Percentiles rank a stretch among this genome's conserved stretches.
phyloP scores from a whole-genome alignment of 2,888 invertebrate species.

The Cylindroiulus punctatus region DNA sequence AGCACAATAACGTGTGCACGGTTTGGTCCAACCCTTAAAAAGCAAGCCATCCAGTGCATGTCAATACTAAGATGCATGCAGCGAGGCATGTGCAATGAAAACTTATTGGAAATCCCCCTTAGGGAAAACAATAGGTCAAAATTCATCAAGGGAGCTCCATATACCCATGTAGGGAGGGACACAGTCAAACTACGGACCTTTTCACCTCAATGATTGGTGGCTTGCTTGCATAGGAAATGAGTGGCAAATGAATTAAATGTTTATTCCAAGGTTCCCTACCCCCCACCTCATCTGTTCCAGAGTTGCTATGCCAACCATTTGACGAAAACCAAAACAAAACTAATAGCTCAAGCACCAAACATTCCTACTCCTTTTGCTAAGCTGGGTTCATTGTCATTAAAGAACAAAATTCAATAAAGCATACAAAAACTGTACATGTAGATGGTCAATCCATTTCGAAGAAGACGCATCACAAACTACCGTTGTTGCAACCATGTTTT shows the following conservation, averaged over 20 bases:
- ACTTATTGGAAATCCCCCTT: conserved; percentile 21
- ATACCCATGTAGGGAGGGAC: conserved; percentile 38
- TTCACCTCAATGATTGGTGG: conserved; percentile 54
- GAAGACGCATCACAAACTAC: neutral
- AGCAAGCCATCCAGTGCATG: conserved; percentile 25
- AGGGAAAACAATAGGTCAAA: conserved; percentile 14
- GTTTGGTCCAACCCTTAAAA: conserved; percentile 31
- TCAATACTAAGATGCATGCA: conserved; percentile 33
- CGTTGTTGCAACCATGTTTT: neutral
- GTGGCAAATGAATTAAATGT: conserved; percentile 54
- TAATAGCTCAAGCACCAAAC: conserved; percentile 42
- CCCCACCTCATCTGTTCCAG: conserved; percentile 24
- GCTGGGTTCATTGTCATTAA: conserved; percentile 17
- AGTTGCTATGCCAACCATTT: conserved; percentile 51
- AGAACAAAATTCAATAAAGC: conserved; percentile 43
- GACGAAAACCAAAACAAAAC: conserved; percentile 53
- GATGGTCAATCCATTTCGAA: neutral
- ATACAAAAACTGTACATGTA: neutral
- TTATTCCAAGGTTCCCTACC: conserved; percentile 50
- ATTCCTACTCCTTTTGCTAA: neutral
- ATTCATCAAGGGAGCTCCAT: conserved; percentile 30
- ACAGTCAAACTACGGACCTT: conserved; percentile 49
- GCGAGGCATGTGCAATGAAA: conserved; percentile 4
- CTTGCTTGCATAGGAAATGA: conserved; percentile 49
- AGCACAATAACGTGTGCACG: conserved; percentile 11